phyloP scores from a whole-genome alignment of 2,113 vertebrate species.

The Triplophysa rosa region DNA sequence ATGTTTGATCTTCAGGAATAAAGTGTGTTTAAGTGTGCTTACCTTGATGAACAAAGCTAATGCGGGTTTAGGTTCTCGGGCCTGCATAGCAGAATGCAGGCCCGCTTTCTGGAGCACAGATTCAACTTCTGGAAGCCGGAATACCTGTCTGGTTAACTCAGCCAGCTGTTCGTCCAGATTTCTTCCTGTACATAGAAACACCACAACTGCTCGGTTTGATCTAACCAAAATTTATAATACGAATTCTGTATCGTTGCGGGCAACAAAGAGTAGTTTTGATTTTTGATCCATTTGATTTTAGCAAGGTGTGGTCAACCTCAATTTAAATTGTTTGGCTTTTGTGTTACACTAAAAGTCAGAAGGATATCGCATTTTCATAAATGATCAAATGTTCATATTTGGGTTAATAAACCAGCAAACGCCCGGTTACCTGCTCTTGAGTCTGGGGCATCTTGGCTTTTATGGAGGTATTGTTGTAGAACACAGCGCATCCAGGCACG shows the following conservation, averaged over 20 bases:
- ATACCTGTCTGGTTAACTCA: slow-evolving; percentile 88
- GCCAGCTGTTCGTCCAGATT: slow-evolving; percentile 81
- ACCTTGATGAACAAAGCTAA: slow-evolving; percentile 90
- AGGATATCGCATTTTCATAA: too few species aligned
- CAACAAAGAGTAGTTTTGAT: neutral
- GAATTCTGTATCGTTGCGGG: neutral
- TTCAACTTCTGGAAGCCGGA: slow-evolving; percentile 87
- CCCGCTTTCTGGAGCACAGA: slow-evolving; percentile 77
- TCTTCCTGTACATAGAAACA: slow-evolving; percentile 71
- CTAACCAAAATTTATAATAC: neutral
- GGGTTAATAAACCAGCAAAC: neutral
- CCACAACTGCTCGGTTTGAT: slow-evolving; percentile 18
- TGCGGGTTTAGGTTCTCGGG: slow-evolving; percentile 78
- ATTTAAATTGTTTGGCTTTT: too few species aligned
- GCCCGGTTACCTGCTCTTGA: slow-evolving; percentile 65
- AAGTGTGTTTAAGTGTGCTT: neutral
- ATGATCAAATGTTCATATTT: neutral
- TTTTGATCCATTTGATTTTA: too few species aligned
- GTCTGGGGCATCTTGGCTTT: slow-evolving; percentile 67
- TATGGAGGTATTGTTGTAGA: slow-evolving; percentile 89
- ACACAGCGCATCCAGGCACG: slow-evolving; percentile 92
- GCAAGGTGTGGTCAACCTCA: too few species aligned
- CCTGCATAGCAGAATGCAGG: slow-evolving; percentile 63
- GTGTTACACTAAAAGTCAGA: too few species aligned
- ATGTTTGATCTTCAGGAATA: slow-evolving; percentile 1